These are phyloP conservation scores for Aix galericulata DNA, from an alignment of 2,113 vertebrate species.

Conservation along the genomic window DNA sequence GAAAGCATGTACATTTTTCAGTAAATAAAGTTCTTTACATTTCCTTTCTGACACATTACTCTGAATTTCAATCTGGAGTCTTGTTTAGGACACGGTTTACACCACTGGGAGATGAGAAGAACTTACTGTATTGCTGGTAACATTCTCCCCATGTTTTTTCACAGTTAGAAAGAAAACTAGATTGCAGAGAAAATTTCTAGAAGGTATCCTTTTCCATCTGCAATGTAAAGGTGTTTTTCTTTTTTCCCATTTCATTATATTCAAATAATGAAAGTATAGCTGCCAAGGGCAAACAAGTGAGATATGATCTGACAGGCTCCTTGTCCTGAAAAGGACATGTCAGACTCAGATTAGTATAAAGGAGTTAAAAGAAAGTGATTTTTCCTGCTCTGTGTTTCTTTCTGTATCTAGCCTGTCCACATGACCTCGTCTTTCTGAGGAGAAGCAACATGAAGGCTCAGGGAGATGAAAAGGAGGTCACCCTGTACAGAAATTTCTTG, in stretches of 20 bases:
- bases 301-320: background rate
- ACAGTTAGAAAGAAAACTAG: background rate
- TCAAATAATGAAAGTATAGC: background rate
- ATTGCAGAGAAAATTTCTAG: background rate
- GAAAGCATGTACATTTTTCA: background rate
- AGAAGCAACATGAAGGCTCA: background rate
- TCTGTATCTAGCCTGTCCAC: background rate
- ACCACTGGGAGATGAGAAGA: background rate
- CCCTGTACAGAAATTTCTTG: background rate
- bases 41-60: background rate
- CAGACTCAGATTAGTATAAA: background rate
- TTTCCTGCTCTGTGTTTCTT: background rate
- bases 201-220: background rate
- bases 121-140: background rate
- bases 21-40: background rate
- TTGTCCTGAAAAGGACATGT: background rate
- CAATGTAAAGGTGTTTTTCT: background rate
- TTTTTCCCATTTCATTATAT: background rate
- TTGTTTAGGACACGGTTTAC: background rate
- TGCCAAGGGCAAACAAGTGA: background rate
- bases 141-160: background rate
- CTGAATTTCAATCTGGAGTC: background rate
- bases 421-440: background rate
- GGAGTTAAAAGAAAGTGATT: background rate
- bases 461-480: background rate